Conservation (phyloP, 2,113 vertebrate species). For the Scatophagus argus region DNA sequence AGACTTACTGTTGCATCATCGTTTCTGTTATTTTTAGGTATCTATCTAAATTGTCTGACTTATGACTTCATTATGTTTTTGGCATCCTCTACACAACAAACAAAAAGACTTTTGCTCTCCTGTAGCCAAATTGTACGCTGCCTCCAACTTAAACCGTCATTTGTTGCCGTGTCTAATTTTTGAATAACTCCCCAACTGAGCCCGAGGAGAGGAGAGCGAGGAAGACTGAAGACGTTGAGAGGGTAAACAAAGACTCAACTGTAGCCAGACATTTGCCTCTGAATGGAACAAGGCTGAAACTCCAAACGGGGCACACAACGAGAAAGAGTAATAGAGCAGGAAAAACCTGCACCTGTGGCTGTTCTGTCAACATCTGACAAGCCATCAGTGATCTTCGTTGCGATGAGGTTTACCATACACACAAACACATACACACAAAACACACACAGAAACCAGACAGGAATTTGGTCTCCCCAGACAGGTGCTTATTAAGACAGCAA, state of each 20-base stretch:
- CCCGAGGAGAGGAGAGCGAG: neutral
- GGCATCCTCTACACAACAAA: neutral
- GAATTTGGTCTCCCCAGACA: slow-evolving; percentile 72
- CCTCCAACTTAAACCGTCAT: slow-evolving; percentile 21
- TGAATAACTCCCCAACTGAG: slow-evolving; percentile 30
- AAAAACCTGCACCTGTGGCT: slow-evolving; percentile 70
- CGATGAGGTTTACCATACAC: slow-evolving; percentile 52
- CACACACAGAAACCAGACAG: slow-evolving; percentile 64
- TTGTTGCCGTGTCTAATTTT: slow-evolving; percentile 31
- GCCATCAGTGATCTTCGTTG: slow-evolving; percentile 58
- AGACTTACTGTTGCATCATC: neutral
- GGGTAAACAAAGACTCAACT: slow-evolving; percentile 43
- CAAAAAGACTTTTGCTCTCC: neutral
- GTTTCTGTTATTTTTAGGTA: neutral
- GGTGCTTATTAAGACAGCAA: slow-evolving; percentile 72
- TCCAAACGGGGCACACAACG: slow-evolving; percentile 25
- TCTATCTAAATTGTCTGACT: slow-evolving; percentile 2
- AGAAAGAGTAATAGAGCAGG: slow-evolving; percentile 44
- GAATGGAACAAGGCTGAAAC: slow-evolving; percentile 29
- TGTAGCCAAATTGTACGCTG: neutral
- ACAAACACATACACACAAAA: slow-evolving; percentile 43
- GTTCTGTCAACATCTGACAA: slow-evolving; percentile 72
- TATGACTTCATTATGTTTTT: slow-evolving; percentile 8
- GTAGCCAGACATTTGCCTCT: slow-evolving; percentile 52
- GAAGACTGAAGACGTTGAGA: slow-evolving; percentile 1